Evolutionary conservation across 2,797 vertebrate species (phyloP).

Genomic region (Selene dorsalis): DNA sequence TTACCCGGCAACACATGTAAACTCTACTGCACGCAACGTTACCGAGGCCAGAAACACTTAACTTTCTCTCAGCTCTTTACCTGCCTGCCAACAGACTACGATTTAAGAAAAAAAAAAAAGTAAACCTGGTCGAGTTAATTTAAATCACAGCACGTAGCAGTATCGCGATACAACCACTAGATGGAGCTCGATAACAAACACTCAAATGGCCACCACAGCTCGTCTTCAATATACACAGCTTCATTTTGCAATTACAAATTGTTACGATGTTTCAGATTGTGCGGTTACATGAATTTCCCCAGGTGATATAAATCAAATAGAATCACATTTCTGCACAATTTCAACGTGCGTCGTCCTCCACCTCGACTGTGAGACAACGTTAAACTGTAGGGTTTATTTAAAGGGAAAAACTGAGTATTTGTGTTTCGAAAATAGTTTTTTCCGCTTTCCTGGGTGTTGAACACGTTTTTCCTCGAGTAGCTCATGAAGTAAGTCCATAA

Average conservation of each 20-base stretch:
- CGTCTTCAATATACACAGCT: background rate
- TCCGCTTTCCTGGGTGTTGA: too few relatives aligned
- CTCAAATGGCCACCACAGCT: background rate
- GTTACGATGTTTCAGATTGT: too few relatives aligned
- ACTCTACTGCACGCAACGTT: background rate
- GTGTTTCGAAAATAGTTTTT: background rate
- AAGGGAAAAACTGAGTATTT: background rate
- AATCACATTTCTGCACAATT: background rate
- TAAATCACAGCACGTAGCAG: slow-evolving; percentile 31
- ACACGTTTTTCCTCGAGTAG: background rate
- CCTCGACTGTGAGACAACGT: background rate
- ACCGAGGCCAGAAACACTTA: accelerated
- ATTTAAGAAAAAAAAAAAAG: too few relatives aligned
- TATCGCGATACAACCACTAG: slow-evolving; percentile 33
- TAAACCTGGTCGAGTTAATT: accelerated
- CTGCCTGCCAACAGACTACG: background rate
- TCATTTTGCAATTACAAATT: too few relatives aligned
- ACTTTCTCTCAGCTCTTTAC: background rate
- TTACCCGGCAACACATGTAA: background rate
- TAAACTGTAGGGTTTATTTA: too few relatives aligned
- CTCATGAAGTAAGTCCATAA: background rate
- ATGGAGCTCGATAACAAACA: slow-evolving; percentile 11
- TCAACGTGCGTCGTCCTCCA: background rate
- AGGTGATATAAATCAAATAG: accelerated
- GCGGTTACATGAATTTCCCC: background rate